phyloP scores from a whole-genome alignment of 1,140 invertebrate genomes.

The Campoletis sonorensis region DNA sequence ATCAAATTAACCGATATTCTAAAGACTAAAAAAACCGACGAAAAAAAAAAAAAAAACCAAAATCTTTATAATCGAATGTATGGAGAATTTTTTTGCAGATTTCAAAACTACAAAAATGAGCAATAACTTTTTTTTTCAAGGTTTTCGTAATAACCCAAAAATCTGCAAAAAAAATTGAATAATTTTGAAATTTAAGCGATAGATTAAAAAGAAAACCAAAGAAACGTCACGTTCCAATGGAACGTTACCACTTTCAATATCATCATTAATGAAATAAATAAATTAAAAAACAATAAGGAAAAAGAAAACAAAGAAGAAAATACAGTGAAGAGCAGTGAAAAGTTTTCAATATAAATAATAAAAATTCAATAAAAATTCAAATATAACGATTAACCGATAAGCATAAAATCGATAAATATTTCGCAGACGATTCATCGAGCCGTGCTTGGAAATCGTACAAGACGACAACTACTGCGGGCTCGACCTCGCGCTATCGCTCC shows the following conservation, averaged over 20 bases:
- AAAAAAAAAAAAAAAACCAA: background rate
- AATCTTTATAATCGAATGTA: background rate
- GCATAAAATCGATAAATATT: slow-evolving; percentile 70
- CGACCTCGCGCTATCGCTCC: slow-evolving; percentile 72
- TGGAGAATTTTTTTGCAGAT: background rate
- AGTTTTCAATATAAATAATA: background rate
- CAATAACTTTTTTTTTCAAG: too few species aligned
- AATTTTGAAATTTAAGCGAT: background rate
- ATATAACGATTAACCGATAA: slow-evolving; percentile 35
- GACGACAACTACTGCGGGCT: slow-evolving; percentile 74
- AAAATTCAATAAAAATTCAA: slow-evolving; percentile 58
- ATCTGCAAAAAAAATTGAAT: background rate
- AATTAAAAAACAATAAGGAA: background rate
- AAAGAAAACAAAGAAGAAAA: too few species aligned
- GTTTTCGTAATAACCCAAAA: too few species aligned
- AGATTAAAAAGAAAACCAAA: background rate
- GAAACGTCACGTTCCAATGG: background rate
- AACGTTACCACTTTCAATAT: background rate
- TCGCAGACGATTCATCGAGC: slow-evolving; percentile 75
- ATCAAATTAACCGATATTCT: slow-evolving; percentile 21
- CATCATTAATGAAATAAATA: background rate
- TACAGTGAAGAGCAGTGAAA: background rate
- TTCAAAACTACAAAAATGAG: too few species aligned
- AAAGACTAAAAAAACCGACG: slow-evolving; percentile 3
- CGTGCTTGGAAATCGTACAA: slow-evolving; percentile 77